These are phyloP conservation scores for Drosophila kuntzei DNA, from an alignment of 2,888 invertebrate genomes.

Conservation along the genomic window DNA sequence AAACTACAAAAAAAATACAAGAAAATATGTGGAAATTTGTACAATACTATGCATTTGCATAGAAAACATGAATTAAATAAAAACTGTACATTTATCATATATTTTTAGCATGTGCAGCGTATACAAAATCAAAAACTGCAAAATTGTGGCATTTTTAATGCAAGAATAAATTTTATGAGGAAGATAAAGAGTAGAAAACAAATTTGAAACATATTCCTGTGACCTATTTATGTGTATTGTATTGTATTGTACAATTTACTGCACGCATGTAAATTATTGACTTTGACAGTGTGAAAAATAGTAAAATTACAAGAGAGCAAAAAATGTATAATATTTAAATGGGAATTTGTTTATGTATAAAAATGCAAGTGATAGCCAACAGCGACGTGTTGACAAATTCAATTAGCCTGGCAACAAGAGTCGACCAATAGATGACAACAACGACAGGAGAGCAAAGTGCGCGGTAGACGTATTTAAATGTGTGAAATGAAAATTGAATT, in stretches of 20 bases:
- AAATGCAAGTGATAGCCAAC: slow-evolving; percentile 58
- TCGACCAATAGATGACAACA: slow-evolving; percentile 47
- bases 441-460: slow-evolving; percentile 15
- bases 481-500: slow-evolving; percentile 42
- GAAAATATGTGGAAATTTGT: slow-evolving; percentile 7
- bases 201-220: not conserved
- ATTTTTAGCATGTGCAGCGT: not conserved
- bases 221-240: slow-evolving; percentile 15
- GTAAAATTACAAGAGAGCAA: slow-evolving; percentile 30
- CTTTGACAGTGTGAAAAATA: slow-evolving; percentile 57
- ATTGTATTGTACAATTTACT: slow-evolving; percentile 11
- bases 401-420: slow-evolving; percentile 62
- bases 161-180: not conserved
- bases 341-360: slow-evolving; percentile 17
- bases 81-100: not conserved
- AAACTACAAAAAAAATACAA: slow-evolving; percentile 12
- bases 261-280: slow-evolving; percentile 51
- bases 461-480: slow-evolving; percentile 10
- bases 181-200: not conserved
- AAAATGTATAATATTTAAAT: slow-evolving; percentile 22
- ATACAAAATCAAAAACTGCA: not conserved
- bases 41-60: slow-evolving; percentile 2
- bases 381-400: slow-evolving; percentile 67
- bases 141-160: not conserved
- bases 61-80: slow-evolving; percentile 15